Conservation (phyloP, 2,888 invertebrate species). For the Aphidius colemani region DNA sequence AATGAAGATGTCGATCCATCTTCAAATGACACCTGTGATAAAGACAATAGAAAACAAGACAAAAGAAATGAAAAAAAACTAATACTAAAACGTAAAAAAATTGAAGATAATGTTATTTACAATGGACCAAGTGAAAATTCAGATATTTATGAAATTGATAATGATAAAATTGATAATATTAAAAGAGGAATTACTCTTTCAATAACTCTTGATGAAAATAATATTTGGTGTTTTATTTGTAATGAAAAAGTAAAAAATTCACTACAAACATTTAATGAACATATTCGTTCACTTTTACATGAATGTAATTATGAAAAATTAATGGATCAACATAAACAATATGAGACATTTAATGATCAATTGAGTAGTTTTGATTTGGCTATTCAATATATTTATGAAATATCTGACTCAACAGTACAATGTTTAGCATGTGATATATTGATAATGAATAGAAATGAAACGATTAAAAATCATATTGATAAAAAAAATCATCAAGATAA, state of each 20-base stretch:
- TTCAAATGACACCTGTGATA: background rate
- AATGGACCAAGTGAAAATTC: background rate
- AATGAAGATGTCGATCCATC: background rate
- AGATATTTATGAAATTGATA: conserved; percentile 29
- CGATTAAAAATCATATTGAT: conserved; percentile 23
- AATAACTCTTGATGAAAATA: conserved; percentile 12
- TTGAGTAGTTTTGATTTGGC: conserved; percentile 42
- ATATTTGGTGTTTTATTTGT: conserved; percentile 43
- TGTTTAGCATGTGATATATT: conserved; percentile 38
- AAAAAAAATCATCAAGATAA: conserved; percentile 1
- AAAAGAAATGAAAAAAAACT: background rate
- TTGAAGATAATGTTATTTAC: background rate
- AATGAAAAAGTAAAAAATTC: conserved; percentile 33
- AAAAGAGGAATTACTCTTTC: conserved; percentile 18
- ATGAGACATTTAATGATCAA: conserved; percentile 32
- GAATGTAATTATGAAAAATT: conserved; percentile 34
- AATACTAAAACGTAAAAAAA: background rate
- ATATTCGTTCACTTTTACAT: conserved; percentile 40
- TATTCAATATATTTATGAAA: conserved; percentile 38
- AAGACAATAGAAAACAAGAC: background rate
- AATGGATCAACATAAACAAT: conserved; percentile 31
- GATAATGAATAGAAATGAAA: conserved; percentile 30
- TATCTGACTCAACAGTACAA: conserved; percentile 31
- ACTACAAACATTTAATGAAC: conserved; percentile 38
- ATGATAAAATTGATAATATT: conserved; percentile 11